Percentiles rank a stretch among this genome's conserved stretches.
Conservation (phyloP, 2,888 invertebrate species). For the Meloe dianella region DNA sequence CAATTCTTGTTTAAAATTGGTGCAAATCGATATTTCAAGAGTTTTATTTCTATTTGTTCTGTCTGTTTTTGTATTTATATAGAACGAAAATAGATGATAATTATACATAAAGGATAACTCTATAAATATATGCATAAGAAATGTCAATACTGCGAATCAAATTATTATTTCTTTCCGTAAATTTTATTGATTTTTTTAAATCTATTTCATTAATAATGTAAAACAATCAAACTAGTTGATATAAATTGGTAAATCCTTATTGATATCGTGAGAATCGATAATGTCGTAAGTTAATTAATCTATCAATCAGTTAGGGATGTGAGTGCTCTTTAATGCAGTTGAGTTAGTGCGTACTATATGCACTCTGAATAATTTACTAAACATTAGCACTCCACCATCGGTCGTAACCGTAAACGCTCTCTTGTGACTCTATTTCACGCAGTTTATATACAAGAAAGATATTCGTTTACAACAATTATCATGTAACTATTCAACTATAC, state of each 20-base stretch:
- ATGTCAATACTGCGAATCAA: too few species aligned
- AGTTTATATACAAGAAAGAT: slow-evolving; percentile 22
- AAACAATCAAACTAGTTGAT: background rate
- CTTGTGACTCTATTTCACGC: slow-evolving; percentile 48
- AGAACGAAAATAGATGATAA: background rate
- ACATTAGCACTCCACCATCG: slow-evolving; percentile 55
- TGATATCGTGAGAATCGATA: slow-evolving; percentile 42
- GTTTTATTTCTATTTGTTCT: background rate
- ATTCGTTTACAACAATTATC: slow-evolving; percentile 22
- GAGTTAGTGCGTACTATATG: slow-evolving; percentile 49
- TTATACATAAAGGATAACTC: too few species aligned
- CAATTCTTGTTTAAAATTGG: background rate
- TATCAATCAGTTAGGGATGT: slow-evolving; percentile 51
- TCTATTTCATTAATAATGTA: too few species aligned
- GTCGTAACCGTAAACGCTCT: slow-evolving; percentile 56
- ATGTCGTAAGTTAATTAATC: slow-evolving; percentile 54
- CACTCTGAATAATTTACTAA: slow-evolving; percentile 57
- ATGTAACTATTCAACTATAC: slow-evolving; percentile 23
- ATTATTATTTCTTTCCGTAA: too few species aligned
- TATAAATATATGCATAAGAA: too few species aligned
- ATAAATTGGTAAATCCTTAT: slow-evolving; percentile 36
- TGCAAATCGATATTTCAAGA: background rate
- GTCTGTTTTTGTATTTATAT: background rate
- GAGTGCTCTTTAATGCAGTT: slow-evolving; percentile 57
- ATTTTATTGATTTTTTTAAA: too few species aligned